Evolutionary conservation across 2,797 vertebrate species (phyloP).

Genomic region (Halcyon smyrnensis): DNA sequence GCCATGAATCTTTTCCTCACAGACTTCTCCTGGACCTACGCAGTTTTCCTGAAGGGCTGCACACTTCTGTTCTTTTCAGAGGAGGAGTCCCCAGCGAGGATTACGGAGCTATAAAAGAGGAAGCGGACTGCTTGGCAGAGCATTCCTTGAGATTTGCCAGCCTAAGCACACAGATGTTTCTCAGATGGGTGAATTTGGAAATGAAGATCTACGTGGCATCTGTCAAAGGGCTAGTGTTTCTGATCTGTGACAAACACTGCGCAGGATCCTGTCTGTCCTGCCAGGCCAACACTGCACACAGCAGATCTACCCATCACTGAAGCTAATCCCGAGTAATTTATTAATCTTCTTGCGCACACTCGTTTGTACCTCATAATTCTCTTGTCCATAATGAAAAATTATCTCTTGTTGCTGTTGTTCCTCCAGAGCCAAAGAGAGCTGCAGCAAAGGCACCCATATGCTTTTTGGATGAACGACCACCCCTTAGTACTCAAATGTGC

Average conservation of each 20-base stretch:
- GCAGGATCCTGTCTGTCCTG: constrained; percentile 78
- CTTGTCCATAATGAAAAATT: constrained; percentile 64
- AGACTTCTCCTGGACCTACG: constrained; percentile 28
- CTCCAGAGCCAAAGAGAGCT: not conserved
- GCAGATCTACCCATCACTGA: constrained; percentile 30
- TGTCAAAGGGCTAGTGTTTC: constrained; percentile 81
- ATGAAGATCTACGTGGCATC: constrained; percentile 84
- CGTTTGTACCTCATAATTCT: constrained; percentile 67
- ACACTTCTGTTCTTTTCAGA: not conserved
- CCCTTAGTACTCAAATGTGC: not conserved
- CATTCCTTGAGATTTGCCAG: constrained; percentile 73
- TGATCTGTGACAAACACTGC: constrained; percentile 88
- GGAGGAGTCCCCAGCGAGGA: constrained; percentile 46
- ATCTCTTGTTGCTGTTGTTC: not conserved
- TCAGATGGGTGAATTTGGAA: constrained; percentile 87
- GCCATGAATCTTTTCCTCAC: constrained; percentile 65
- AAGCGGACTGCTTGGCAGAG: constrained; percentile 41
- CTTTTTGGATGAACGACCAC: not conserved
- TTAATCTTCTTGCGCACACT: constrained; percentile 44
- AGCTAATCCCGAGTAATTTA: constrained; percentile 38
- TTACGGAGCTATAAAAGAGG: constrained; percentile 68
- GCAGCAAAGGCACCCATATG: not conserved
- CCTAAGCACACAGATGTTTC: constrained; percentile 86
- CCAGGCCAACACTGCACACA: constrained; percentile 36
- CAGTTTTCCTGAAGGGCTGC: not conserved